Percentiles rank a stretch among this genome's conserved stretches.
phyloP scores from a whole-genome alignment of 2,797 vertebrate species.

The Varecia variegata region DNA sequence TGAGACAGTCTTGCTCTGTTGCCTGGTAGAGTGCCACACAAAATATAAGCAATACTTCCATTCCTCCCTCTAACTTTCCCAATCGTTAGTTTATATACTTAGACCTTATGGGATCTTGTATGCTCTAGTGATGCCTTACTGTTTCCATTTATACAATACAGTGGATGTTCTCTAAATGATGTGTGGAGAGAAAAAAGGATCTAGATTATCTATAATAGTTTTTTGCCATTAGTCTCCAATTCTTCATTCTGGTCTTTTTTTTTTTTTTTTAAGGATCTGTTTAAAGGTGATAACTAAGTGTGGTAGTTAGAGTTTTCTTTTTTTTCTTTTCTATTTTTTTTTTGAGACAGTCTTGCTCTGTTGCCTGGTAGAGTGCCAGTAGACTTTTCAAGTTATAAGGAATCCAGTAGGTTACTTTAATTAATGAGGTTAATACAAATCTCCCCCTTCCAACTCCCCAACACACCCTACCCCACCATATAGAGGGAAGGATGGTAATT shows the following conservation, averaged over 20 bases:
- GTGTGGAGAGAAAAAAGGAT: not conserved
- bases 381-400: conserved; percentile 11
- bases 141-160: not conserved
- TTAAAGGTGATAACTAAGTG: not conserved
- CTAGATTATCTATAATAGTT: not conserved
- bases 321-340: too few species aligned
- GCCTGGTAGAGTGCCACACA: too few species aligned
- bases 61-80: not conserved
- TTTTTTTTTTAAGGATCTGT: not conserved
- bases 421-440: not conserved
- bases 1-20: too few species aligned
- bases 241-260: not conserved
- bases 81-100: not conserved
- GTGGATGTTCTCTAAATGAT: not conserved
- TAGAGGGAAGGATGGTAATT: not conserved
- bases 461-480: not conserved
- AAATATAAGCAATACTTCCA: not conserved
- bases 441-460: not conserved
- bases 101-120: not conserved
- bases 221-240: not conserved
- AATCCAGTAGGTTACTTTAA: not conserved
- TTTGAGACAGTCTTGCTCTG: too few species aligned
- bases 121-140: not conserved
- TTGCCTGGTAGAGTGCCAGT: not conserved
- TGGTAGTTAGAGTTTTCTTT: conserved; percentile 3